Base-by-base conservation (phyloP, 2,888 invertebrate species). In the Calameuta idolon region DNA sequence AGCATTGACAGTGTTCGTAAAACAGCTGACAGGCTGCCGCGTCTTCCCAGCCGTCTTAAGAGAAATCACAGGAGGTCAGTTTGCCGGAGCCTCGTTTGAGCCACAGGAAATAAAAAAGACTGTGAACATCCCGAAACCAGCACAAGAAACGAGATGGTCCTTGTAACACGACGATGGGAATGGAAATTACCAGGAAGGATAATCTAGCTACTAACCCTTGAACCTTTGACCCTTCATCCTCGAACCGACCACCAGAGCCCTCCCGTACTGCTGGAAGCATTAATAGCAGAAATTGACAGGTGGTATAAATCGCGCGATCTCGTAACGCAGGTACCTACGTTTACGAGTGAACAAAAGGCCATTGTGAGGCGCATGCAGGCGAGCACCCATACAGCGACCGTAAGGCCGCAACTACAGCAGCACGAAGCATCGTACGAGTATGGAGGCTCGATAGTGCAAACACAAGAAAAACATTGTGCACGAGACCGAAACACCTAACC, bases 1-100 rank as follows among this genome's bases (percentile, higher is more conserved):
- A 85, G 87, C 85, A 88, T 87, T 86, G 88, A 88, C 87, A 85
- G 88, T 78, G 75, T 80, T 79, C 79, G 77, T 79, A 84, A 87
- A 87, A 87, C 87, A 87, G 86, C 87, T 87, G 87, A 87, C 86
- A 84, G 23, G 55, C 23, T 55, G 2, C 55, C 9, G 55, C 9
- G 23, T 9, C 55, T 23, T 55, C 55, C 55, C 55, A 55, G 23
- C 23, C 55, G 9, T 55, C 23, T 55, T 23, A 55, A 55, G 55
- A 23, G 55, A 55, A 55, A 55, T 55, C 55, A 23, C 55, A 23
- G 23, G 9, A 55, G 55, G 55, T 23, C 55, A 55, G 55, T 55
- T 55, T 23, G 55, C 55, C 23, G 55, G 23, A 55, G 2, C 55
- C 55, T 55, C 23, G 55, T 55, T 9, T 0, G 23, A 55, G 55